Evolutionary conservation across 2,888 invertebrate species (phyloP), one percentile per base, ranked within the genome.

Genomic region (Drosophila emarginata): DNA sequence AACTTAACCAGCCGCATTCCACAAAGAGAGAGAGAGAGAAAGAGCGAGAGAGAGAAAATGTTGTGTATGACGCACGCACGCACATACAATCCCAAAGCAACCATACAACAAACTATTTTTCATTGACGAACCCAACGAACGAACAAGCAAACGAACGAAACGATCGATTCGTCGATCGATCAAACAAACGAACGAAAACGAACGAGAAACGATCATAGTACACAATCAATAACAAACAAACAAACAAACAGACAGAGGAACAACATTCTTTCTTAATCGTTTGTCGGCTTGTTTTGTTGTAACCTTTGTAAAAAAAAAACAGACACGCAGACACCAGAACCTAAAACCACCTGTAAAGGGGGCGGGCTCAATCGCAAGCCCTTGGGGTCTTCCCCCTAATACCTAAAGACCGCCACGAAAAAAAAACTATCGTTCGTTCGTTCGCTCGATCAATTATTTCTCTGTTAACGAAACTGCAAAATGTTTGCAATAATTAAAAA

Each of bases 1-100:
- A 79, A 83, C 73, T 75, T 65, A 79, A 77, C 74, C 70, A 74
- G 76, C 87, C 61, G 62, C 83, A 87, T 83, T 87, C 87, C 79
- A 62, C 21, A 45, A 1, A 39, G 2, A 14, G 14, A 4, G 1
- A 39, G 45, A 21, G 45, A 11, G 21, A 45, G 32, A 32, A 2
- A 26, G 23, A 23, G 23, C 2, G 23, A 37, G n/a, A 12, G 4
- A 37, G 40, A 18, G 40, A 18, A 18, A 45, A 45, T 45, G 21
- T 75, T 57, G 61, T 52, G 64, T 74, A 68, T 83, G 77, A 86
- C 83, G 83, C 83, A 78, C 78, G 23, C 45, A 45, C 36, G 39
- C 18, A 21, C 36, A 37, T 59, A 66, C 40, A 45, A 60, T 37
- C 57, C n/a, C 15, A 56, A 23, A 66, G 53, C 36, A 71, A 63